Percentiles rank a stretch among this genome's conserved stretches.
phyloP scores from a whole-genome alignment of 2,797 vertebrate genomes.

The Platalea minor region DNA sequence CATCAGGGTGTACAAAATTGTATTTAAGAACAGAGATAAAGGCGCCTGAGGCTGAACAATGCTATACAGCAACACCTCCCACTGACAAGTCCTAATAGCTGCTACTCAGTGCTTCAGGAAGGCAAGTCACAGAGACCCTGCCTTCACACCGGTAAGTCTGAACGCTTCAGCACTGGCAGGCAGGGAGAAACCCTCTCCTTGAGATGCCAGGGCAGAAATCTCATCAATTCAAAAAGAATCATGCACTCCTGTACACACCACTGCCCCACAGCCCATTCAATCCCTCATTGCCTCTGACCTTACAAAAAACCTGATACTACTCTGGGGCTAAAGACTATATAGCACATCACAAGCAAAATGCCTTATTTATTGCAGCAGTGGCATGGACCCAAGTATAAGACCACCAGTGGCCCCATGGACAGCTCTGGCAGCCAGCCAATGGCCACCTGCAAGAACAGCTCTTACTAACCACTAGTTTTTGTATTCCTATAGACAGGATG shows the following conservation, averaged over 20 bases:
- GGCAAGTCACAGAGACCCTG: neutral
- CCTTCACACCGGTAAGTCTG: neutral
- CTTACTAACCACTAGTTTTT: neutral
- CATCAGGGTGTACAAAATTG: neutral
- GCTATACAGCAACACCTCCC: neutral
- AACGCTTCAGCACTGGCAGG: neutral
- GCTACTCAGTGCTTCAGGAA: neutral
- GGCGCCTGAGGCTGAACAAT: neutral
- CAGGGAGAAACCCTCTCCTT: neutral
- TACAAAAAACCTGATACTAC: neutral
- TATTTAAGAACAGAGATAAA: neutral
- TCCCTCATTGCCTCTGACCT: neutral
- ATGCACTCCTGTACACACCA: rapidly evolving
- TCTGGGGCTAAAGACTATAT: neutral
- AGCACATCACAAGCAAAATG: neutral
- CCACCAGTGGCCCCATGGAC: neutral
- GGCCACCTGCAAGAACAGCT: neutral
- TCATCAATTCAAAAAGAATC: neutral
- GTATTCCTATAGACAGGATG: neutral
- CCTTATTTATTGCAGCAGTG: neutral
- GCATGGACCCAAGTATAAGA: neutral
- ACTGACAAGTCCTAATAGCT: neutral
- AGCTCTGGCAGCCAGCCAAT: neutral
- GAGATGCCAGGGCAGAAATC: neutral
- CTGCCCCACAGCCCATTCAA: neutral